phyloP scores from a whole-genome alignment of 2,113 vertebrate genomes.

The Hemiprocne comata region DNA sequence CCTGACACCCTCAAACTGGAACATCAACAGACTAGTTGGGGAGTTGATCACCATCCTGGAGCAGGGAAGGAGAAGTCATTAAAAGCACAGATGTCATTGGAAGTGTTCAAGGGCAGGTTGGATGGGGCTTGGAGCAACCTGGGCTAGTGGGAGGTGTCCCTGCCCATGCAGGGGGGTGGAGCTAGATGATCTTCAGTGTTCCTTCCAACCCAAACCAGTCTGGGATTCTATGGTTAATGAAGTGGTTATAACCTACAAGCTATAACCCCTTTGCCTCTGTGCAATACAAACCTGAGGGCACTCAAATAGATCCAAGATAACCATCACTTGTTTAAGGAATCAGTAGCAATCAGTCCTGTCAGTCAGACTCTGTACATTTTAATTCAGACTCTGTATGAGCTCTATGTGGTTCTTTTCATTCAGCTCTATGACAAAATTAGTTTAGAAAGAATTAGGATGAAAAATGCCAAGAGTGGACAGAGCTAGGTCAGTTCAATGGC shows the following conservation, averaged over 20 bases:
- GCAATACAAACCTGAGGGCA: neutral
- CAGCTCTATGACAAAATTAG: neutral
- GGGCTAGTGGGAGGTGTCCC: too few species aligned
- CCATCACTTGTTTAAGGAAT: neutral
- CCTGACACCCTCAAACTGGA: slow-evolving; percentile 79
- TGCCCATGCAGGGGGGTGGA: too few species aligned
- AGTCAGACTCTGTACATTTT: rapidly evolving
- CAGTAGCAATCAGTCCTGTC: neutral
- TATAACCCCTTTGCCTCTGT: neutral
- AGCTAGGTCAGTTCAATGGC: neutral
- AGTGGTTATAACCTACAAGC: too few species aligned
- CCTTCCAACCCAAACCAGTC: too few species aligned
- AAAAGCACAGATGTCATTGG: neutral
- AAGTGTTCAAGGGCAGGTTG: too few species aligned
- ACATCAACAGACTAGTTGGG: slow-evolving; percentile 67
- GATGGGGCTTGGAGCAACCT: too few species aligned
- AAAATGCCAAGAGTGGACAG: neutral
- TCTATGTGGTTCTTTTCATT: neutral
- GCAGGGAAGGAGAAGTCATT: neutral
- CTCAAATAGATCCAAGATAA: neutral
- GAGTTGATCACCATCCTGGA: slow-evolving; percentile 86
- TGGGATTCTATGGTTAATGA: too few species aligned
- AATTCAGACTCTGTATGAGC: neutral
- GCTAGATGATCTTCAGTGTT: too few species aligned
- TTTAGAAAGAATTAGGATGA: neutral